Evolutionary conservation across 2,888 invertebrate genomes (phyloP).

Genomic region (Strigamia maritima): DNA sequence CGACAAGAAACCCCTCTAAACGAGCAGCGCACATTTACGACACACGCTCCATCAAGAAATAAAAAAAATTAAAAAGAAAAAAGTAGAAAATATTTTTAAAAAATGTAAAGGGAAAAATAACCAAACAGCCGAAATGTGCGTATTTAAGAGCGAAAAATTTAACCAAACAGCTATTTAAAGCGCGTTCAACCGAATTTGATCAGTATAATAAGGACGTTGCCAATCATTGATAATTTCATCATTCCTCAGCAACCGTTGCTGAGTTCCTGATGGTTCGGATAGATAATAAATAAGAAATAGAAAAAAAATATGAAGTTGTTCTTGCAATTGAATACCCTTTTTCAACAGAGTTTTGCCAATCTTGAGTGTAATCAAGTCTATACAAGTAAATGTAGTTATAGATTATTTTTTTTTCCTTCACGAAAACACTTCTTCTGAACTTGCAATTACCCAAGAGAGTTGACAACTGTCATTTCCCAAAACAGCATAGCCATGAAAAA

Average conservation of each 20-base stretch:
- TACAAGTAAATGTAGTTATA: conserved; percentile 25
- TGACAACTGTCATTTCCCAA: conserved; percentile 25
- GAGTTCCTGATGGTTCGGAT: not conserved
- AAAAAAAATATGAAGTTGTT: not conserved
- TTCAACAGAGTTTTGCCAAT: not conserved
- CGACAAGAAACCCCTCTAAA: conserved; percentile 28
- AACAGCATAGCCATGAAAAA: conserved; percentile 1
- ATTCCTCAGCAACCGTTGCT: not conserved
- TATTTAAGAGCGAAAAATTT: no score
- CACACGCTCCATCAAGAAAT: not conserved
- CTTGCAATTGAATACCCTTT: not conserved
- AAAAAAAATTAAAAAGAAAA: not conserved
- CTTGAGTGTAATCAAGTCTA: conserved; percentile 22
- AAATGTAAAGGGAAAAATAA: not conserved
- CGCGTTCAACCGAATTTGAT: not conserved
- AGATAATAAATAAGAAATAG: not conserved
- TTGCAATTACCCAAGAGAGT: conserved; percentile 25
- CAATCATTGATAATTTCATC: conserved; percentile 5
- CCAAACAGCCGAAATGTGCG: not conserved
- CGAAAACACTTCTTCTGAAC: conserved; percentile 3
- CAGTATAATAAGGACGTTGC: conserved; percentile 6
- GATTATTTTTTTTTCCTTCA: not conserved
- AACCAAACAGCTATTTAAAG: not conserved
- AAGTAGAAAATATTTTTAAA: no score
- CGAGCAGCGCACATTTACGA: conserved; percentile 11